Evolutionary conservation across 2,113 vertebrate genomes (phyloP).

Genomic region (Opisthocomus hoazin): DNA sequence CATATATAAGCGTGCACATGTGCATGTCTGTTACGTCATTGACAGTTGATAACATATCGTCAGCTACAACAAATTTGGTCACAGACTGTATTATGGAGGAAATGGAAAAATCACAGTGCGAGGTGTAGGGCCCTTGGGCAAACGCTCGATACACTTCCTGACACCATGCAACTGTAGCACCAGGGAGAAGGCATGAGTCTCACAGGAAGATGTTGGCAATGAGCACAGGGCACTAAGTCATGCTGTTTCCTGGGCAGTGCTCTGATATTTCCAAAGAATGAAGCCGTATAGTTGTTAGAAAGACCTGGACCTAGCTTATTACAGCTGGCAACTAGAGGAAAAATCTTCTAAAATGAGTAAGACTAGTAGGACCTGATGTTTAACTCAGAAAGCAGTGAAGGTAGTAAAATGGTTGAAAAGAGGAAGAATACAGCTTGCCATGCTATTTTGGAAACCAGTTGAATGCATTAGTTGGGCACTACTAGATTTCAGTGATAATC

Average conservation of each 20-base stretch:
- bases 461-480: background rate
- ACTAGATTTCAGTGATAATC: background rate
- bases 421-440: background rate
- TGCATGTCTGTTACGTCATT: background rate
- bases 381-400: background rate
- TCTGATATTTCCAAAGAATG: accelerated
- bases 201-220: background rate
- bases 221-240: accelerated
- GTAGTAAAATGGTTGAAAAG: background rate
- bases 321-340: background rate
- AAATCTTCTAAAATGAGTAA: background rate
- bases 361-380: background rate
- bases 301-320: background rate
- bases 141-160: accelerated
- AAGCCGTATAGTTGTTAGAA: background rate
- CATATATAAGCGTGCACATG: accelerated
- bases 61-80: background rate
- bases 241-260: background rate
- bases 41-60: background rate
- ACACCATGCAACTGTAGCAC: accelerated
- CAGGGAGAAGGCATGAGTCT: background rate
- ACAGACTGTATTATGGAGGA: background rate
- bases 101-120: background rate
- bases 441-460: background rate
- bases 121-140: background rate